A percentile compares a stretch with the other conserved stretches of the same genome.
Evolutionary conservation across 2,113 vertebrate species (phyloP).

Genomic region (Coryphaenoides rupestris): DNA sequence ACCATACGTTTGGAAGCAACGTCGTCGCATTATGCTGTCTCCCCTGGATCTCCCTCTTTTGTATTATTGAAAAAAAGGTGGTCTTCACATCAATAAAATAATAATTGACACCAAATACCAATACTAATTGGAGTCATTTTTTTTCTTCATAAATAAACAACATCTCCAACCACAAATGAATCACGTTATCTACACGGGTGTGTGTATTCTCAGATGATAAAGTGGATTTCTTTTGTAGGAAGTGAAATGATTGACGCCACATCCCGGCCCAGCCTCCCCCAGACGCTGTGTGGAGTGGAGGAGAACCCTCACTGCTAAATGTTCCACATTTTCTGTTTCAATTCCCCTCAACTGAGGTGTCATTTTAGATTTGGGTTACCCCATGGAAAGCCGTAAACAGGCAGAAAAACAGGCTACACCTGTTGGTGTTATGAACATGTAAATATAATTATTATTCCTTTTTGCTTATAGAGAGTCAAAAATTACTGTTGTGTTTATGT

Average conservation of each 20-base stretch:
- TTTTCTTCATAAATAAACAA: not conserved
- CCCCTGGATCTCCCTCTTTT: too few species aligned
- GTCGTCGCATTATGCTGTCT: too few species aligned
- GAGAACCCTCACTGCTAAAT: constrained; percentile 52
- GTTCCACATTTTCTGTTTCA: constrained; percentile 53
- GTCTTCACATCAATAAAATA: too few species aligned
- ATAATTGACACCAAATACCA: not conserved
- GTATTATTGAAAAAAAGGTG: too few species aligned
- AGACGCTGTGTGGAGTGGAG: constrained; percentile 32
- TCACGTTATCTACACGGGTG: not conserved
- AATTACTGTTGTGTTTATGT: too few species aligned
- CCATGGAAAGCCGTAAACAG: constrained; percentile 7
- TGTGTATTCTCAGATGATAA: constrained; percentile 27
- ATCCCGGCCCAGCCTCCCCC: constrained; percentile 6
- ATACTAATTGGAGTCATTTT: not conserved
- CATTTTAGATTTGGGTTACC: constrained; percentile 44
- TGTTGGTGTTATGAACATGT: not conserved
- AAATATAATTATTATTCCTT: too few species aligned
- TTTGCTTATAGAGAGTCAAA: too few species aligned
- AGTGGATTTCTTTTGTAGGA: not conserved
- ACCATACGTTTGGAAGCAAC: too few species aligned
- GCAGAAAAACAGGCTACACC: constrained; percentile 18
- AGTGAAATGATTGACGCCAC: constrained; percentile 13
- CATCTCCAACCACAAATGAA: too few species aligned
- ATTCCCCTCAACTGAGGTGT: constrained; percentile 46